Percentiles rank a stretch among this genome's conserved stretches.
Evolutionary conservation across 2,797 vertebrate species (phyloP).

Genomic region (Salmo trutta): DNA sequence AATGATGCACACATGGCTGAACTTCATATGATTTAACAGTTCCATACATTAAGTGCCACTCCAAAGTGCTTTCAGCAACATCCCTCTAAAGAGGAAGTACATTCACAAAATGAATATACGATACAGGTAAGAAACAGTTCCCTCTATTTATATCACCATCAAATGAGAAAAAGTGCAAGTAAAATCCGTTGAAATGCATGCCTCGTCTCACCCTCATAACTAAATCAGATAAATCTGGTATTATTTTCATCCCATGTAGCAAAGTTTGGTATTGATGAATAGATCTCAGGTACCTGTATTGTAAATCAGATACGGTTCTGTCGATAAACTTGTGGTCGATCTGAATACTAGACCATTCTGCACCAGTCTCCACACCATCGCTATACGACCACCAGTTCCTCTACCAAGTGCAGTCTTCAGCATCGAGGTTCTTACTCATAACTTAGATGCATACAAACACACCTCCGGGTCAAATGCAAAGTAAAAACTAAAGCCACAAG

Average conservation of each 20-base stretch:
- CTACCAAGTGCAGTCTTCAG: slow-evolving; percentile 16
- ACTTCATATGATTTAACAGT: slow-evolving; percentile 17
- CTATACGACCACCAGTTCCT: slow-evolving; percentile 2
- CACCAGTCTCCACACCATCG: background rate
- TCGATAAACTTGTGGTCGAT: background rate
- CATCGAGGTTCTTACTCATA: background rate
- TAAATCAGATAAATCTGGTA: background rate
- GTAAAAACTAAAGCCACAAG: slow-evolving; percentile 26
- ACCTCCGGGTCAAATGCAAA: slow-evolving; percentile 39
- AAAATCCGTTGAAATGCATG: background rate
- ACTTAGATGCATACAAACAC: slow-evolving; percentile 31
- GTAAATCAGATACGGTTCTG: slow-evolving; percentile 11
- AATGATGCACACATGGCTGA: slow-evolving; percentile 42
- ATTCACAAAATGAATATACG: slow-evolving; percentile 56
- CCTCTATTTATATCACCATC: background rate
- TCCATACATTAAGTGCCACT: slow-evolving; percentile 19
- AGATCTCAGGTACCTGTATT: background rate
- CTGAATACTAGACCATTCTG: background rate
- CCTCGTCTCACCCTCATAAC: background rate
- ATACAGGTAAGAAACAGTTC: slow-evolving; percentile 13
- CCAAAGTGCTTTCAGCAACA: slow-evolving; percentile 60
- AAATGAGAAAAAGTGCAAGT: slow-evolving; percentile 10
- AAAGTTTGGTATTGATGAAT: background rate
- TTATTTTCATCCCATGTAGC: background rate
- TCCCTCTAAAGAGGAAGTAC: slow-evolving; percentile 40